Evolutionary conservation across 1,140 invertebrate species (phyloP).

Genomic region (Brachionus manjavacas): DNA sequence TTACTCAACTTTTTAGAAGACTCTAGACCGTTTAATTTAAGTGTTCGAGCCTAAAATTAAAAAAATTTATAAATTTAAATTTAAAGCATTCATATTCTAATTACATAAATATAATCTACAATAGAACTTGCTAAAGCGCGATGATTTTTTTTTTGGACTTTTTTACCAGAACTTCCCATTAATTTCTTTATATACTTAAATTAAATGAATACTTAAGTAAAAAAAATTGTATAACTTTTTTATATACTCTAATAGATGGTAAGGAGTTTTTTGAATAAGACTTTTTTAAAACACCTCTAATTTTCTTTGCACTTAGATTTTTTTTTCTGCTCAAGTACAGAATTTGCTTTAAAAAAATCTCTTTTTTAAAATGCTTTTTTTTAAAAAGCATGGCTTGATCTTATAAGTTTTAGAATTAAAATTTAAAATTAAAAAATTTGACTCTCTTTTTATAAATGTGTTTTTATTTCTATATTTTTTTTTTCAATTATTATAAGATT

Average conservation of each 20-base stretch:
- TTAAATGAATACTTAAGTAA: neutral
- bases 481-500: neutral
- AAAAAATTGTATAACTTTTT: neutral
- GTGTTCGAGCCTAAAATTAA: neutral
- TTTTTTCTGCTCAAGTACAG: neutral
- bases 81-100: neutral
- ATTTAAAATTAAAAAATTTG: neutral
- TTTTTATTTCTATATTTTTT: neutral
- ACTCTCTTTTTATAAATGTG: neutral
- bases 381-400: neutral
- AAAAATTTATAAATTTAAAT: neutral
- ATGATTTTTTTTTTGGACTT: neutral
- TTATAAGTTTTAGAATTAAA: too few species aligned
- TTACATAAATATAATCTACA: neutral
- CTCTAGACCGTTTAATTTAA: neutral
- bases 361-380: neutral
- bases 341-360: conserved; percentile 14
- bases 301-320: neutral
- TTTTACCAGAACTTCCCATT: neutral
- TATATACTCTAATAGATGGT: neutral
- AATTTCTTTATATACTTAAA: conserved; percentile 4
- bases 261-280: conserved; percentile 22
- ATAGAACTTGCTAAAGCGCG: neutral
- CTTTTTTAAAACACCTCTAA: neutral
- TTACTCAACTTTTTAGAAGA: neutral